Conservation (phyloP, 2,797 vertebrate genomes). For the Sandelia bainsii region DNA sequence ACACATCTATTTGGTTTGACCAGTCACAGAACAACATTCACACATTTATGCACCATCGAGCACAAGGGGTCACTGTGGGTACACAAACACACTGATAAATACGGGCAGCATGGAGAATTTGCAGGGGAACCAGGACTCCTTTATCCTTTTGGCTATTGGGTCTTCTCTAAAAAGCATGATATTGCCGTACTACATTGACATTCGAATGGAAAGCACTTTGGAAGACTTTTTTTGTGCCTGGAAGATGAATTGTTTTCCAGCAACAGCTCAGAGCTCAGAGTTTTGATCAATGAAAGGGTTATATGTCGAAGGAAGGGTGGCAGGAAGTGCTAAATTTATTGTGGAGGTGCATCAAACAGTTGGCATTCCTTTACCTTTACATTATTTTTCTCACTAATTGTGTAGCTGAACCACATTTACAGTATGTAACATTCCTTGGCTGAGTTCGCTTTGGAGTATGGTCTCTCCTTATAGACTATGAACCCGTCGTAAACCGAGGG, state of each 20-base stretch:
- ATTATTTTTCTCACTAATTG: constrained; percentile 30
- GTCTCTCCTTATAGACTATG: constrained; percentile 27
- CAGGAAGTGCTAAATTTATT: constrained; percentile 40
- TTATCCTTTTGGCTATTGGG: constrained; percentile 58
- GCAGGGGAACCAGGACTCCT: constrained; percentile 58
- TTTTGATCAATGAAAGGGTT: constrained; percentile 48
- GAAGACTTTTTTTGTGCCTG: constrained; percentile 80
- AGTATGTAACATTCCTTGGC: constrained; percentile 67
- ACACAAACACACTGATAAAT: constrained; percentile 74
- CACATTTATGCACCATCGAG: constrained; percentile 82
- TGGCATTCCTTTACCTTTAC: constrained; percentile 29
- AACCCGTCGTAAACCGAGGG: constrained; percentile 28
- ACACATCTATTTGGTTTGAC: constrained; percentile 82
- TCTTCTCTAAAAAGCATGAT: constrained; percentile 68
- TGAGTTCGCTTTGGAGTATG: constrained; percentile 55
- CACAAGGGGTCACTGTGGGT: constrained; percentile 83
- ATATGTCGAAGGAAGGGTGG: constrained; percentile 39
- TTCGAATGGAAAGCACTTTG: constrained; percentile 67
- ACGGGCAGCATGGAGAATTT: constrained; percentile 65
- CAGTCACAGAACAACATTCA: constrained; percentile 82
- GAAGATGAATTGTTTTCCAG: constrained; percentile 46
- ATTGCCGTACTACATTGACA: constrained; percentile 70
- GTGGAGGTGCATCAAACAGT: constrained; percentile 36
- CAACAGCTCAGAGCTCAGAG: constrained; percentile 34
- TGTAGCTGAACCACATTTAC: constrained; percentile 35